Evolutionary conservation across 2,888 invertebrate species (phyloP).

Genomic region (Frankliniella fusca): DNA sequence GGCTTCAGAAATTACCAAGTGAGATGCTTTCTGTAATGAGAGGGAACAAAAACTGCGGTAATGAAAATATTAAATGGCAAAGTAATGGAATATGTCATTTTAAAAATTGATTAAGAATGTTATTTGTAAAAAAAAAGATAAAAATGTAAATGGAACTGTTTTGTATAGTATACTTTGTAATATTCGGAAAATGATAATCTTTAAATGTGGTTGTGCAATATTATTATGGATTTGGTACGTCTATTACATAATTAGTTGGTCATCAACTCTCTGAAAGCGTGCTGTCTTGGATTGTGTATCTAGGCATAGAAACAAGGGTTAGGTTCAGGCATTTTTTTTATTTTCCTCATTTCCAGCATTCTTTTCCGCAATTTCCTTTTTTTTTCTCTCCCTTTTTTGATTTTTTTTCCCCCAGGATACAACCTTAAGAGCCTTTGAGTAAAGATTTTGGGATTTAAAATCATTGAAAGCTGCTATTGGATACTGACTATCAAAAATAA

Average conservation of each 20-base stretch:
- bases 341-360: neutral
- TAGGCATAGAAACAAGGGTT: neutral
- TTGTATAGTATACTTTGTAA: constrained; percentile 20
- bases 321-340: neutral
- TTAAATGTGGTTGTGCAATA: constrained; percentile 25
- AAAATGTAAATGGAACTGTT: neutral
- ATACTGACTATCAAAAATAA: too few relatives aligned
- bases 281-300: neutral
- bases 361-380: neutral
- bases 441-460: too few relatives aligned
- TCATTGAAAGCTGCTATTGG: neutral
- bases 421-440: too few relatives aligned
- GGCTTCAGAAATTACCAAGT: neutral
- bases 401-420: too few relatives aligned
- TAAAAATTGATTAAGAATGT: too few relatives aligned
- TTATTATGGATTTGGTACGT: neutral
- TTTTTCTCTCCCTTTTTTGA: too few relatives aligned
- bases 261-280: neutral
- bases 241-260: neutral
- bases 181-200: neutral
- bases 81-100: too few relatives aligned
- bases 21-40: neutral
- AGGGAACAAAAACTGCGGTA: too few relatives aligned
- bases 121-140: too few relatives aligned
- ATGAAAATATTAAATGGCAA: too few relatives aligned